Evolutionary conservation across 2,113 vertebrate species (phyloP).

Genomic region (Melospiza melodia): DNA sequence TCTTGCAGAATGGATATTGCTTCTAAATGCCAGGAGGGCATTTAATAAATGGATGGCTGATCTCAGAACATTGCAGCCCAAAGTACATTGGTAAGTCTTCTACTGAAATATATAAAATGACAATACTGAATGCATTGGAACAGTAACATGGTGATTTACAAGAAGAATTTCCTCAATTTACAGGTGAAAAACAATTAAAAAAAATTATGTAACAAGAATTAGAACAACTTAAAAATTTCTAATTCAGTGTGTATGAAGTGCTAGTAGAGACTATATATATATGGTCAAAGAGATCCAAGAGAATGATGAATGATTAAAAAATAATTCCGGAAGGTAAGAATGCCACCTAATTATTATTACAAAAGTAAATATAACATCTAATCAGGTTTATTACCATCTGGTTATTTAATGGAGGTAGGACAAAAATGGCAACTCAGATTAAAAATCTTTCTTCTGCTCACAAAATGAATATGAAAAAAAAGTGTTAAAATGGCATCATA

Average conservation of each 20-base stretch:
- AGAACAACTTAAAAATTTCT: not conserved
- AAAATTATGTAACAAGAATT: not conserved
- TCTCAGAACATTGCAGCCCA: not conserved
- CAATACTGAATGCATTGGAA: not conserved
- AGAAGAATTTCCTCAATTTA: not conserved
- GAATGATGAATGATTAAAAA: not conserved
- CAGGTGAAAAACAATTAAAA: not conserved
- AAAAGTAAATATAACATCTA: not conserved
- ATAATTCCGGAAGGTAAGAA: not conserved
- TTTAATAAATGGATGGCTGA: constrained; percentile 29
- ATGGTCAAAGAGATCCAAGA: not conserved
- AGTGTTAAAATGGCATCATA: not conserved
- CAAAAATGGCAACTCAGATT: not conserved
- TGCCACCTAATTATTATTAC: not conserved
- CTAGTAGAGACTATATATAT: not conserved
- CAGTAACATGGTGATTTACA: not conserved
- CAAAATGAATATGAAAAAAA: not conserved
- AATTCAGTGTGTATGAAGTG: not conserved
- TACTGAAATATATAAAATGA: not conserved
- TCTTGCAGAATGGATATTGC: constrained; percentile 28
- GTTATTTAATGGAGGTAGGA: not conserved
- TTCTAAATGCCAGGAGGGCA: not conserved
- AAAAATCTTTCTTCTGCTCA: not conserved
- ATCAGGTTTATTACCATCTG: not conserved
- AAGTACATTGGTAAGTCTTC: not conserved